phyloP scores from a whole-genome alignment of 2,888 invertebrate species.

The Julus scanicus region DNA sequence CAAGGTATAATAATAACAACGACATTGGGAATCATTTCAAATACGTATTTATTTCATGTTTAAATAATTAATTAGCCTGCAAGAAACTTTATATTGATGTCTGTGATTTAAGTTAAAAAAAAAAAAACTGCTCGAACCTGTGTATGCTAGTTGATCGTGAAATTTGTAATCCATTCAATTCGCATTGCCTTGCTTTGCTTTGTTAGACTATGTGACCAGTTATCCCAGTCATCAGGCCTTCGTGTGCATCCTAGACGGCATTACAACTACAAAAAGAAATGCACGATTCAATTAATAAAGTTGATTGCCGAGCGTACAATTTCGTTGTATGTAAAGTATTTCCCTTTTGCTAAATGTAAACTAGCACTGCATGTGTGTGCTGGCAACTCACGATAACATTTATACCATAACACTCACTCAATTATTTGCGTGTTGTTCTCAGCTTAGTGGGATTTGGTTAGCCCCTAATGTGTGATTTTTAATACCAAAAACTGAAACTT shows the following conservation, averaged over 20 bases:
- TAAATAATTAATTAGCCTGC: too few species aligned
- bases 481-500: neutral
- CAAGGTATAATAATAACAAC: too few species aligned
- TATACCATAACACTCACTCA: neutral
- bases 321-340: slow-evolving; percentile 34
- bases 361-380: slow-evolving; percentile 25
- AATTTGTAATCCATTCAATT: slow-evolving; percentile 22
- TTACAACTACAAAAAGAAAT: slow-evolving; percentile 44
- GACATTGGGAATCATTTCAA: too few species aligned
- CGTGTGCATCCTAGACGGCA: slow-evolving; percentile 34
- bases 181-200: slow-evolving; percentile 50
- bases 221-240: neutral
- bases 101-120: neutral
- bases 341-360: slow-evolving; percentile 5
- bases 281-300: slow-evolving; percentile 40
- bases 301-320: slow-evolving; percentile 37
- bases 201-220: slow-evolving; percentile 52
- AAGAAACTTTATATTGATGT: neutral
- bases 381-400: neutral
- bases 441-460: neutral
- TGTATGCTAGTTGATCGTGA: neutral
- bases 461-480: neutral
- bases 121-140: neutral
- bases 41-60: too few species aligned
- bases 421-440: neutral